A percentile compares a stretch with the other conserved stretches of the same genome.
phyloP scores from a whole-genome alignment of 2,113 vertebrate genomes.

The Bombycilla garrulus region DNA sequence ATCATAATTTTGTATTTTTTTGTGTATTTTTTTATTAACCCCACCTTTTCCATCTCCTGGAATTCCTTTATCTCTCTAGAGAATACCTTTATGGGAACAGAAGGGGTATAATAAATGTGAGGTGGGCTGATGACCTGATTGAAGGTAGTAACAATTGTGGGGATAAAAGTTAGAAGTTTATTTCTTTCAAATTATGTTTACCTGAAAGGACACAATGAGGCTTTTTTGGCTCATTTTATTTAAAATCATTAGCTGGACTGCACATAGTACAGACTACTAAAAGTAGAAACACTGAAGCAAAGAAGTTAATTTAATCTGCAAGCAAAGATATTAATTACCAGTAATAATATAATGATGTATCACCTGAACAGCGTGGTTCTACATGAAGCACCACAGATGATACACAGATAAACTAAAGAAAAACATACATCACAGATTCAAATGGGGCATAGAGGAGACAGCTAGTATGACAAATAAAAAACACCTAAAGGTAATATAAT shows the following conservation, averaged over 20 bases:
- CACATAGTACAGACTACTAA: background rate
- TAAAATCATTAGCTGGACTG: background rate
- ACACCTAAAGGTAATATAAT: background rate
- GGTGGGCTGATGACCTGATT: background rate
- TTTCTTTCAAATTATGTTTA: slow-evolving; percentile 24
- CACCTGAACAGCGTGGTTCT: background rate
- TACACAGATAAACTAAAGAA: background rate
- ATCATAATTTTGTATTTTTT: background rate
- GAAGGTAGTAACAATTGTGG: background rate
- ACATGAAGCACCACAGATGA: background rate
- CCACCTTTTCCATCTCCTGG: background rate
- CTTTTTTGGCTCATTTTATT: background rate
- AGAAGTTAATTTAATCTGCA: background rate
- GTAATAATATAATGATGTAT: background rate
- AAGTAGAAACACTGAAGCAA: background rate
- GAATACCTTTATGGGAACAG: background rate
- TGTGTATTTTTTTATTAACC: background rate
- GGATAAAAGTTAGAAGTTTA: background rate
- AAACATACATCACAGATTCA: background rate
- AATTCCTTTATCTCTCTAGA: background rate
- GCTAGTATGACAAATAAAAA: background rate
- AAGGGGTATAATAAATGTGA: background rate
- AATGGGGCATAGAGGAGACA: background rate
- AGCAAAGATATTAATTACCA: background rate
- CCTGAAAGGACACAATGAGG: background rate